phyloP scores from a whole-genome alignment of 2,797 vertebrate genomes.

The Sebastolobus alascanus region DNA sequence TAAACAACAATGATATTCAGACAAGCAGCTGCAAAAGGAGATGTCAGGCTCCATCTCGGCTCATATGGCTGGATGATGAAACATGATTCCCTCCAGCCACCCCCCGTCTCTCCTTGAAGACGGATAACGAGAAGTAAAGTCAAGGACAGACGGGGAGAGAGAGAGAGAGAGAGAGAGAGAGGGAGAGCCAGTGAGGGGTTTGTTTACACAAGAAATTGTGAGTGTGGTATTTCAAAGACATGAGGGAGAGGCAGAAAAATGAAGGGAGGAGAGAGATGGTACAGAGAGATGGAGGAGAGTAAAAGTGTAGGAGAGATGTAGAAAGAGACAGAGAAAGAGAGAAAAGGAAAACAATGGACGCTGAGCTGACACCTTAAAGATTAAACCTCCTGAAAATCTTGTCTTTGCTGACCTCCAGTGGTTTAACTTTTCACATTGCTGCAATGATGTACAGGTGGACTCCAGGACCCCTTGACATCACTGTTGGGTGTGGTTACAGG shows the following conservation, averaged over 20 bases:
- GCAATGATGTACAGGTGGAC: not conserved
- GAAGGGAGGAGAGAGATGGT: not conserved
- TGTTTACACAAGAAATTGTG: conserved; percentile 73
- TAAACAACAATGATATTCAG: conserved; percentile 55
- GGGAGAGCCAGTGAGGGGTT: conserved; percentile 53
- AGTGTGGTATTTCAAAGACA: conserved; percentile 60
- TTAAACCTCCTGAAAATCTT: not conserved
- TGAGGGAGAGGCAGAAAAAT: conserved; percentile 27
- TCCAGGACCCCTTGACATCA: not conserved
- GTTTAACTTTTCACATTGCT: not conserved
- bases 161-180: conserved; percentile 27
- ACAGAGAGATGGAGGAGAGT: not conserved
- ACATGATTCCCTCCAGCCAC: conserved; percentile 74
- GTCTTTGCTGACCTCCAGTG: conserved; percentile 17
- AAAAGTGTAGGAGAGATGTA: not conserved
- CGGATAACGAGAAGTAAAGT: conserved; percentile 72
- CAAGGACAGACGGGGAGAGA: conserved; percentile 66
- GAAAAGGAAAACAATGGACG: not conserved
- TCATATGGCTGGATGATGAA: conserved; percentile 75
- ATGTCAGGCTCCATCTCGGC: conserved; percentile 67
- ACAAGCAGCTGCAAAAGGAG: conserved; percentile 60
- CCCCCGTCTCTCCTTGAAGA: conserved; percentile 71
- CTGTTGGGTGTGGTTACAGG: not conserved
- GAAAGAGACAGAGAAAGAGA: not conserved
- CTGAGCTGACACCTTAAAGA: not conserved